phyloP scores from a whole-genome alignment of 2,888 invertebrate species.

The Carabus problematicus region DNA sequence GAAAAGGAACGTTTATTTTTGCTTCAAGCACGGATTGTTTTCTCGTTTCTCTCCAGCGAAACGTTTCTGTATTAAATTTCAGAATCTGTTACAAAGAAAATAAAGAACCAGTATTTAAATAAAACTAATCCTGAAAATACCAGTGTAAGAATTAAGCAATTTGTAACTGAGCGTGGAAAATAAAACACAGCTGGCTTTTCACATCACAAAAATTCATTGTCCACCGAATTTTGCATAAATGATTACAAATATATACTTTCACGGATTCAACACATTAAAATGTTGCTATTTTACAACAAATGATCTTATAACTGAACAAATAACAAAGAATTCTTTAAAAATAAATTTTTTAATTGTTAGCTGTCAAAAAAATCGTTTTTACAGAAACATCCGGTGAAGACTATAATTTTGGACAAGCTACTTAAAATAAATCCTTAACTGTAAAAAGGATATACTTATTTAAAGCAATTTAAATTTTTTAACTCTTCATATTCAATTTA shows the following conservation, averaged over 20 bases:
- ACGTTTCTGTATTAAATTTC: slow-evolving; percentile 35
- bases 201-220: no score
- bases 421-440: no score
- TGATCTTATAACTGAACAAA: no score
- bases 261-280: no score
- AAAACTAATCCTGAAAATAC: slow-evolving; percentile 35
- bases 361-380: neutral
- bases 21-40: slow-evolving; percentile 26
- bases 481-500: no score
- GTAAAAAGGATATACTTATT: no score
- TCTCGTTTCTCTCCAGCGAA: slow-evolving; percentile 4
- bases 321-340: neutral
- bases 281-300: no score
- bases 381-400: neutral
- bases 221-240: neutral
- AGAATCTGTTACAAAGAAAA: slow-evolving; percentile 33
- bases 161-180: slow-evolving; percentile 3
- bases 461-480: no score
- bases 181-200: no score
- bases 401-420: no score
- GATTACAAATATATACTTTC: neutral
- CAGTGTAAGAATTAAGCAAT: slow-evolving; percentile 32
- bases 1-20: slow-evolving; percentile 24
- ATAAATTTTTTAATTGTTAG: neutral
- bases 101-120: slow-evolving; percentile 37